A percentile compares a stretch with the other conserved stretches of the same genome.
These are phyloP conservation scores for Spea multiplicata DNA, from an alignment of 2,113 vertebrate genomes.

Conservation along the genomic window DNA sequence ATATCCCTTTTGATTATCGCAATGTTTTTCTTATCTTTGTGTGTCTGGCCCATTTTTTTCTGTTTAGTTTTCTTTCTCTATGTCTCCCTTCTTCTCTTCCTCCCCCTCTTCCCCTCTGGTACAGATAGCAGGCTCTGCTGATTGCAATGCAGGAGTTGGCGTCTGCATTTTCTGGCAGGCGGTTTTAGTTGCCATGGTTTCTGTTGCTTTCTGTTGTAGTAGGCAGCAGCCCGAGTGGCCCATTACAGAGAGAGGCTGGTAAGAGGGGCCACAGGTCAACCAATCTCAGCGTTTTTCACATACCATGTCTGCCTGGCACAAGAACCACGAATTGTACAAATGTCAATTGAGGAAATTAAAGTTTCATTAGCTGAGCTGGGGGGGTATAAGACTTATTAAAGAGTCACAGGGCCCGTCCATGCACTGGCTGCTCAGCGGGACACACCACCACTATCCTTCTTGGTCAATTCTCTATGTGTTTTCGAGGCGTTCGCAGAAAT, in stretches of 20 bases:
- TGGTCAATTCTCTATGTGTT: neutral
- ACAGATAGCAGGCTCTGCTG: conserved; percentile 44
- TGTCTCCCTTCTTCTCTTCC: neutral
- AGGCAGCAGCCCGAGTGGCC: conserved; percentile 43
- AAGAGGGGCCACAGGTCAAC: conserved; percentile 43
- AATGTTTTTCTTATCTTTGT: neutral
- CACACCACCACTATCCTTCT: neutral
- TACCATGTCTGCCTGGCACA: conserved; percentile 28
- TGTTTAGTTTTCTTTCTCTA: neutral
- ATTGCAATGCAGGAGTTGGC: conserved; percentile 47
- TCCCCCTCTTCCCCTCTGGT: conserved; percentile 17
- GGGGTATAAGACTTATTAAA: conserved; percentile 26
- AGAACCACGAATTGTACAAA: conserved; percentile 34
- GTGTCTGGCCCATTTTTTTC: conserved; percentile 9
- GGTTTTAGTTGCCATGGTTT: conserved; percentile 47
- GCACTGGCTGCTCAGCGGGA: neutral
- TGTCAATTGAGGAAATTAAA: conserved; percentile 33
- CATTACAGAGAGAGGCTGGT: conserved; percentile 44
- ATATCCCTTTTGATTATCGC: neutral
- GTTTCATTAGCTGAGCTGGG: conserved; percentile 30
- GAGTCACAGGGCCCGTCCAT: conserved; percentile 25
- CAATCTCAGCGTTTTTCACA: conserved; percentile 36
- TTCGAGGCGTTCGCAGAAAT: neutral
- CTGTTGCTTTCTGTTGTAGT: conserved; percentile 47
- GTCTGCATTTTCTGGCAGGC: conserved; percentile 45